Conservation (phyloP, 2,888 invertebrate genomes). For the Drosophila kokeensis region DNA sequence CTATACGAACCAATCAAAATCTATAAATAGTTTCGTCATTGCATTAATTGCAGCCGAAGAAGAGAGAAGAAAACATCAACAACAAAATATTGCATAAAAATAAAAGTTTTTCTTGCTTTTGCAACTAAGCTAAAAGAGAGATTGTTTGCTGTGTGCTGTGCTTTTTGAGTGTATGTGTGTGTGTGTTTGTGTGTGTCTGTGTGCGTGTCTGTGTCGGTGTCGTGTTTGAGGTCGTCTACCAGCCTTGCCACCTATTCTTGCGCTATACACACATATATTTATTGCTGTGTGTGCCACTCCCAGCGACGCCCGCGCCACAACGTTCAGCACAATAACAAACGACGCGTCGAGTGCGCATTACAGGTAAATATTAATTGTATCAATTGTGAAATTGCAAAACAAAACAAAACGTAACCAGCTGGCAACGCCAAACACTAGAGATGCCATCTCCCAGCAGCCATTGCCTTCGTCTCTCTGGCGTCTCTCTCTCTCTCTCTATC, state of each 20-base stretch:
- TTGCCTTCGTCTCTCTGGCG: slow-evolving; percentile 8
- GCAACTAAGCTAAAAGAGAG: slow-evolving; percentile 38
- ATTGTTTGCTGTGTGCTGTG: slow-evolving; percentile 34
- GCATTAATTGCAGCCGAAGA: slow-evolving; percentile 30
- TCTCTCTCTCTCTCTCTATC: neutral
- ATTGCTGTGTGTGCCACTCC: slow-evolving; percentile 42
- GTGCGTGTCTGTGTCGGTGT: slow-evolving; percentile 33
- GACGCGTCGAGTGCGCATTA: slow-evolving; percentile 12
- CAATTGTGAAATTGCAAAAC: neutral
- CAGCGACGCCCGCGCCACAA: slow-evolving; percentile 26
- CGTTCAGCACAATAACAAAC: slow-evolving; percentile 18
- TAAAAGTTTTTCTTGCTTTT: slow-evolving; percentile 42
- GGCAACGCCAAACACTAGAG: slow-evolving; percentile 39
- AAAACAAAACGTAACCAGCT: slow-evolving; percentile 25
- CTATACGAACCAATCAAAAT: slow-evolving; percentile 38
- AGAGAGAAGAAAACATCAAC: slow-evolving; percentile 7
- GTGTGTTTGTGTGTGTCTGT: slow-evolving; percentile 10
- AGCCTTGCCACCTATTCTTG: slow-evolving; percentile 58
- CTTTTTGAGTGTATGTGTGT: slow-evolving; percentile 4
- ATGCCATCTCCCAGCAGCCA: slow-evolving; percentile 30
- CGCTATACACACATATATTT: slow-evolving; percentile 18
- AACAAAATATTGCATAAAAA: slow-evolving; percentile 37
- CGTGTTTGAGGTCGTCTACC: slow-evolving; percentile 58
- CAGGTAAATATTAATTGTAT: slow-evolving; percentile 54
- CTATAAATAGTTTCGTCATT: slow-evolving; percentile 40